Base-by-base conservation (phyloP, 2,888 invertebrate species). In the Apeira syringaria region DNA sequence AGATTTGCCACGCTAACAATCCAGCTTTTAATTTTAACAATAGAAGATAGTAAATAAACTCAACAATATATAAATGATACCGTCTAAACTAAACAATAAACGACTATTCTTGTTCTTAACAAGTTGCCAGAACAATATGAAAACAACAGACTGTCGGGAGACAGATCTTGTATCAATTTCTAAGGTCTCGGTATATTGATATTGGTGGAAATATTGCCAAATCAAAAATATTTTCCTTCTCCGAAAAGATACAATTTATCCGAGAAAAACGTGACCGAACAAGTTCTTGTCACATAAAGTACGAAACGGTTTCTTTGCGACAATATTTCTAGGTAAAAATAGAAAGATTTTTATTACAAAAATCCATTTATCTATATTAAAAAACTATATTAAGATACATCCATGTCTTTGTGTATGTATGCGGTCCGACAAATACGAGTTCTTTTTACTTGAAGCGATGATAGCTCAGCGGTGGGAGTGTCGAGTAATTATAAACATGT, bases 201-300 rank as follows among this genome's bases (percentile, higher is more conserved):
- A 36, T 24, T 13, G 31, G 27, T 28, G 12, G 27, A 32, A 42
- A 43, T 28, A 43, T 37, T 20, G 30, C 5, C 17, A 12, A 34
- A 29, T 36, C 15, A 24, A 37, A 20, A 35, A 41, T 41, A 35
- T 35, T 30, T 35, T 41, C 26, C 13, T 29, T 30, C 5, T 31
- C 30, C 5, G 13, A 35, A 20, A 28, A 11, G 25, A 34, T 29
- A 34, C 24, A 25, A n/a, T 41, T 30, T 30, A 17, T 15, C 28
- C 8, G 2, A 10, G 13, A 7, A 15, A 29, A 15, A 35, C 26
- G 30, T 31, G 35, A 18, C 17, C 10, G 20, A 22, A 11, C 3
- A 6, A 12, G 17, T 34, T 29, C 15, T 29, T 28, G 20, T 17
- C 11, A 29, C 9, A 18, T 33, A 15, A 25, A 13, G 1, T 2